Conservation (phyloP, 2,888 invertebrate species). For the Ethmia dodecea region DNA sequence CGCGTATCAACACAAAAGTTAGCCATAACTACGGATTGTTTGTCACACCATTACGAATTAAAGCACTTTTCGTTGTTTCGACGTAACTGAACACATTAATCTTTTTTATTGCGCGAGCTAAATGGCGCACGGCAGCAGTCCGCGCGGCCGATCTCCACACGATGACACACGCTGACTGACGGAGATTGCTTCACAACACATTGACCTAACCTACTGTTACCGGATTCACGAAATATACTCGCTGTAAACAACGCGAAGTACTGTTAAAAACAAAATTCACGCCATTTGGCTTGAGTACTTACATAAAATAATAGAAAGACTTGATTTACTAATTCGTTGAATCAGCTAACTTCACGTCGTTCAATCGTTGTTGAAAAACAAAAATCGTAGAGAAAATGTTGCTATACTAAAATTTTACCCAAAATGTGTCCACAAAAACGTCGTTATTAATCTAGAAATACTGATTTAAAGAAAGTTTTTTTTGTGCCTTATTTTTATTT, state of each 20-base stretch:
- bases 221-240: too few species aligned
- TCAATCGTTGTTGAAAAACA: background rate
- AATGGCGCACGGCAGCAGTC: constrained; percentile 65
- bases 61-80: constrained; percentile 33
- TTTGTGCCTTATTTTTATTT: too few species aligned
- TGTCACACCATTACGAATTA: constrained; percentile 58
- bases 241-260: background rate
- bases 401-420: background rate
- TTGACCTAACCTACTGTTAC: too few species aligned
- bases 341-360: constrained; percentile 59
- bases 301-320: constrained; percentile 58
- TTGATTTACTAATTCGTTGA: constrained; percentile 44
- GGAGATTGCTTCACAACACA: background rate
- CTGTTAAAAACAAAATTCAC: background rate
- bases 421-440: too few species aligned
- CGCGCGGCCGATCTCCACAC: constrained; percentile 31
- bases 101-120: constrained; percentile 48
- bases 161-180: constrained; percentile 46
- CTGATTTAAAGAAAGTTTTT: too few species aligned
- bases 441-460: too few species aligned
- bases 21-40: constrained; percentile 48
- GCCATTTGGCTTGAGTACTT: constrained; percentile 45
- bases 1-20: constrained; percentile 34
- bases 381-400: background rate
- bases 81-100: constrained; percentile 52